phyloP scores from a whole-genome alignment of 2,888 invertebrate species.

The Brachyopa scutellaris region DNA sequence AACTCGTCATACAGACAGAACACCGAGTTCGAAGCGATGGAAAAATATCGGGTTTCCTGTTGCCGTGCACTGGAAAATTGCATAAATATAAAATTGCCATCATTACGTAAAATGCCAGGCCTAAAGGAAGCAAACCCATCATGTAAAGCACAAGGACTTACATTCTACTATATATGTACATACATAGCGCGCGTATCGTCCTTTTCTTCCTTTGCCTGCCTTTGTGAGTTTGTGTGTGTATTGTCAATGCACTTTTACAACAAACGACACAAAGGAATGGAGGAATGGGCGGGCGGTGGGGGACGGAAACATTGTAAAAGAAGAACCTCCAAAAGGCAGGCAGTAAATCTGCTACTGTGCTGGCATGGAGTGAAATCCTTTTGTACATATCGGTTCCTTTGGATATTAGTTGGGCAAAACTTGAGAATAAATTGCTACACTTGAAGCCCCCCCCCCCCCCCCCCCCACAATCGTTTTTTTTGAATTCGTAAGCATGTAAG shows the following conservation, averaged over 20 bases:
- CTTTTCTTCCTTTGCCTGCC: slow-evolving; percentile 6
- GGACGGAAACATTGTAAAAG: background rate
- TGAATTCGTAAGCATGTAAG: slow-evolving; percentile 53
- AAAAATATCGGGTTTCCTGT: slow-evolving; percentile 63
- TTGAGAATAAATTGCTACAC: slow-evolving; percentile 63
- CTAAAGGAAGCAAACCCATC: slow-evolving; percentile 64
- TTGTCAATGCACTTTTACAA: slow-evolving; percentile 42
- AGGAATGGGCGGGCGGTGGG: no score
- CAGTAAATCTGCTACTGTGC: slow-evolving; percentile 32
- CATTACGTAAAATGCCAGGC: slow-evolving; percentile 70
- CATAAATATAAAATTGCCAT: slow-evolving; percentile 72
- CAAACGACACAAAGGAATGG: slow-evolving; percentile 1
- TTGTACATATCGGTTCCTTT: background rate
- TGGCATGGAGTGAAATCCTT: background rate
- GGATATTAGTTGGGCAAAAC: slow-evolving; percentile 63
- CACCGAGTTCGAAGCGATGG: slow-evolving; percentile 1
- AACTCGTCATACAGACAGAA: slow-evolving; percentile 34
- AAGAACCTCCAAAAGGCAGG: slow-evolving; percentile 12
- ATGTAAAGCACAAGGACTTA: slow-evolving; percentile 65
- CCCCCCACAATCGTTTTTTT: no score
- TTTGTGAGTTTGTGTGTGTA: slow-evolving; percentile 7
- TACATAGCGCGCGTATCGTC: slow-evolving; percentile 22
- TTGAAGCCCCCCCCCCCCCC: no score
- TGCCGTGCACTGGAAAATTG: slow-evolving; percentile 69
- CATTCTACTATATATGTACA: slow-evolving; percentile 35